Percentiles rank a stretch among this genome's conserved stretches.
These are phyloP conservation scores for Yponomeuta sedellus DNA, from an alignment of 2,888 invertebrate genomes.

Conservation along the genomic window DNA sequence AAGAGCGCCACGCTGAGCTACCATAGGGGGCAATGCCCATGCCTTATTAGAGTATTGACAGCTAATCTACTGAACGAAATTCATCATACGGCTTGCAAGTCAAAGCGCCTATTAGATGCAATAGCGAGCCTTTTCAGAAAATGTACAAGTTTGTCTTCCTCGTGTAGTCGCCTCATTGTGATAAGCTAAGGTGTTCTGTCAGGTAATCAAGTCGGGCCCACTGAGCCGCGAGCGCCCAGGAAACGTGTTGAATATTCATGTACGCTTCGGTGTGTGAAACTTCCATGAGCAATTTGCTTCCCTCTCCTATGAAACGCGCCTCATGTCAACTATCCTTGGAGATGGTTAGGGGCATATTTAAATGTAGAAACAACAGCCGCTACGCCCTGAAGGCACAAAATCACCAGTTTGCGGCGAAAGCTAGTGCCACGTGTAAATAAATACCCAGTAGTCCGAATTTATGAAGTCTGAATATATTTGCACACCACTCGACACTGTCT, in stretches of 20 bases:
- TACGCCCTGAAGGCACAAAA: background rate
- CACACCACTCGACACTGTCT: too few species aligned
- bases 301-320: background rate
- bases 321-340: background rate
- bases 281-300: slow-evolving; percentile 7
- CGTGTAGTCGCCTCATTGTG: background rate
- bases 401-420: background rate
- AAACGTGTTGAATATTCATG: slow-evolving; percentile 37
- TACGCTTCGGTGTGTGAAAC: background rate
- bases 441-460: too few species aligned
- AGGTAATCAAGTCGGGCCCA: slow-evolving; percentile 35
- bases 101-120: too few species aligned
- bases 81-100: too few species aligned
- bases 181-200: slow-evolving; percentile 28
- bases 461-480: too few species aligned
- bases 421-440: background rate
- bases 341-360: background rate
- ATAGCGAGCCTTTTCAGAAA: background rate
- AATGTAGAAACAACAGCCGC: background rate
- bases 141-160: background rate
- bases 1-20: too few species aligned
- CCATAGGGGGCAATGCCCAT: too few species aligned
- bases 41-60: too few species aligned
- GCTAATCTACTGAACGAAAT: too few species aligned
- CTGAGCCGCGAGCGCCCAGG: slow-evolving; percentile 25